Evolutionary conservation across 2,888 invertebrate species (phyloP), one percentile per base, ranked within the genome.

Genomic region (Epirrita christyi): DNA sequence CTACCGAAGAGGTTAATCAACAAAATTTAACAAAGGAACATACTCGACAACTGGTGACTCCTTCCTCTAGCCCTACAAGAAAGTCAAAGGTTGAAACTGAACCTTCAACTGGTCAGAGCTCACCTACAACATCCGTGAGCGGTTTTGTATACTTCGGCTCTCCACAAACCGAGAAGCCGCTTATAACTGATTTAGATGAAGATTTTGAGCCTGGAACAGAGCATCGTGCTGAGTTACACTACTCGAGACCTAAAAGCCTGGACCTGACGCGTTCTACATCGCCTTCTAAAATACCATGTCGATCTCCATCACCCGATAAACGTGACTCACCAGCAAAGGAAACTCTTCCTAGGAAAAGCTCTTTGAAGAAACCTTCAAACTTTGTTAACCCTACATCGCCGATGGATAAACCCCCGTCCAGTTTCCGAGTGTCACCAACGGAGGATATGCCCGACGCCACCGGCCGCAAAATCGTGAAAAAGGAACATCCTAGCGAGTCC

Each of bases 81-180:
- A 86, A 83, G 67, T 81, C 84, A 27, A 88, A 85, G 67, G 57
- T 66, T 32, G 88, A 89, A 55, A 78, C 77, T 27, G 84, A 81
- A 59, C 81, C 86, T 11, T 89, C 89, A 1, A 90, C 88, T 29
- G 89, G 86, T 32, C 88, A 92, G 72, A 90, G 88, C 58, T 93
- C 93, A 45, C 93, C 93, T 0, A 93, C 93, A 40, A 92, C 92
- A 52, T 91, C 89, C 21, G 93, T 92, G 0, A 94, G 93, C 74
- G 94, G 93, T 43, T 93, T 94, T 68, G 75, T 90, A 29, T 91
- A 92, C 61, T 89, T 83, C 59, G 77, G 86, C 46, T 86, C 88
- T 48, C 84, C 88, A 15, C 70, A 62, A 32, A 65, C 68, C 38
- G 79, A 86, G 7, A 78, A 72, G 37, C 74, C 78, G 28, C 67